phyloP scores from a whole-genome alignment of 2,797 vertebrate genomes.

The Urocyon cinereoargenteus region DNA sequence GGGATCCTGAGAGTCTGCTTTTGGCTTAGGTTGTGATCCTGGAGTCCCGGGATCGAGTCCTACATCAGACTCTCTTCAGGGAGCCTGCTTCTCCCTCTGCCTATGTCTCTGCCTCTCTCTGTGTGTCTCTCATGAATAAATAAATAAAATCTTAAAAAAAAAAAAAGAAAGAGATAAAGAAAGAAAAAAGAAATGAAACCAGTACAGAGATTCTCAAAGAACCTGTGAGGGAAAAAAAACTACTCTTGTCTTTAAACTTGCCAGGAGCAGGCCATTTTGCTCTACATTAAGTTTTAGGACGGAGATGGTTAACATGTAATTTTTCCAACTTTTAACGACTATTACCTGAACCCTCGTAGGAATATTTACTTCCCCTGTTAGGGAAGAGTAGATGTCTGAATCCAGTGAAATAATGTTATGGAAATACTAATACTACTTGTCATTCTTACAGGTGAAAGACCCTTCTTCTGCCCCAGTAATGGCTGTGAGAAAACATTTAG shows the following conservation, averaged over 20 bases:
- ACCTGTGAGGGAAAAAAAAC: neutral
- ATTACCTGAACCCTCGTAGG: neutral
- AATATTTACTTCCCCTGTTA: neutral
- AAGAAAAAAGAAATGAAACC: constrained; percentile 31
- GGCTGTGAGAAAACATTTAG: constrained; percentile 99
- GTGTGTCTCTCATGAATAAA: no score
- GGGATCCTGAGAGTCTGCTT: no score
- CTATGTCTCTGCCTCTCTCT: no score
- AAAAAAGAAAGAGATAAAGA: no score
- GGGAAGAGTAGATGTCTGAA: neutral
- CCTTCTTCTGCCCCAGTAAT: constrained; percentile 97
- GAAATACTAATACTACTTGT: constrained; percentile 73
- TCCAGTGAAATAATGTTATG: neutral
- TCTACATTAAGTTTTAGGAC: constrained; percentile 1
- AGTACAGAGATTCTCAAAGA: neutral
- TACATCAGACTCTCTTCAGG: no score
- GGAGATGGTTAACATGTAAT: neutral
- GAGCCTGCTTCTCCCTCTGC: no score
- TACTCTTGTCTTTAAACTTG: constrained; percentile 10
- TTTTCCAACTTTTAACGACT: neutral
- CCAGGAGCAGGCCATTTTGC: neutral
- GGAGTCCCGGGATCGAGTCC: no score
- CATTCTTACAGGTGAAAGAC: constrained; percentile 93
- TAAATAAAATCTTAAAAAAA: no score
- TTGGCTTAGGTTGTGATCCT: no score